These are phyloP conservation scores for Diarsia dahlii DNA, from an alignment of 2,888 invertebrate species.

Conservation along the genomic window DNA sequence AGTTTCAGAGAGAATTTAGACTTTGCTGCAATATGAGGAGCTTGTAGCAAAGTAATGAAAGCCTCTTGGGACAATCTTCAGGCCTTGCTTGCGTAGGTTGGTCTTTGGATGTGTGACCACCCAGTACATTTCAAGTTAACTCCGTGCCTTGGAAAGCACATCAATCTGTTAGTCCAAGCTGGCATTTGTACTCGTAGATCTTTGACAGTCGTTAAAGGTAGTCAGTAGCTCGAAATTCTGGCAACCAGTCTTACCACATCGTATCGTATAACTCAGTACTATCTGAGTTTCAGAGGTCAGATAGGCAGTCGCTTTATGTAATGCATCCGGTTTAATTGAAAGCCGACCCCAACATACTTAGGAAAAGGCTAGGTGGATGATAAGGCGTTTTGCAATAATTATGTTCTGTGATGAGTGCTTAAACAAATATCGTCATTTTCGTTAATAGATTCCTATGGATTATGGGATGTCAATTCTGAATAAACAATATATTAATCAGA, in stretches of 20 bases:
- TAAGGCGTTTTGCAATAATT: constrained; percentile 36
- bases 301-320: neutral
- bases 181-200: neutral
- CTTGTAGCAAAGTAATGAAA: neutral
- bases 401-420: neutral
- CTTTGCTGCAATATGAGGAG: neutral
- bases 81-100: no score
- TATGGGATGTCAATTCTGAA: constrained; percentile 6
- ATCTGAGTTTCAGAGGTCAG: neutral
- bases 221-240: neutral
- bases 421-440: constrained; percentile 1
- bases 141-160: neutral
- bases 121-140: neutral
- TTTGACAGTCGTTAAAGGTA: neutral
- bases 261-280: neutral
- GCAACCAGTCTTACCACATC: neutral
- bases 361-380: neutral
- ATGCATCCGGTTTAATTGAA: neutral
- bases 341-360: neutral
- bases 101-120: neutral
- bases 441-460: constrained; percentile 17
- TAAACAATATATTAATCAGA: constrained; percentile 26
- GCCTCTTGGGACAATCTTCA: neutral
- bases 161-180: neutral
- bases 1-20: constrained; percentile 16